Evolutionary conservation across 2,888 invertebrate genomes (phyloP).

Genomic region (Tinea trinotella): DNA sequence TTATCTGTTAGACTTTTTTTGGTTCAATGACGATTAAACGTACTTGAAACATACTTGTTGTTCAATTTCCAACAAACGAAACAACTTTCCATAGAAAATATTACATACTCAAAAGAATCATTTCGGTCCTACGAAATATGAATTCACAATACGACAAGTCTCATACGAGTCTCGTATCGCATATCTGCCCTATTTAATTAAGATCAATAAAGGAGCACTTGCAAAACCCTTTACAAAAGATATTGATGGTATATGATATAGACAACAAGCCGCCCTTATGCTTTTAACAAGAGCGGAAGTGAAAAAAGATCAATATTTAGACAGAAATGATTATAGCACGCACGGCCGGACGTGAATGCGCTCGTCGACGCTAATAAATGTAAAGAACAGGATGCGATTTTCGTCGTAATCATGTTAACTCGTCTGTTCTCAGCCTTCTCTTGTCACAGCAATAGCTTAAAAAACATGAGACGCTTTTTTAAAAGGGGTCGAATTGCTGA

Average conservation of each 20-base stretch:
- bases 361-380: constrained; percentile 50
- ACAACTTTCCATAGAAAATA: too few relatives aligned
- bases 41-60: too few relatives aligned
- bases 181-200: too few relatives aligned
- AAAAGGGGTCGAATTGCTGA: constrained; percentile 24
- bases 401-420: constrained; percentile 59
- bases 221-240: background rate
- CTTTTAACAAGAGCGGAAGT: constrained; percentile 45
- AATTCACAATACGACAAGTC: too few relatives aligned
- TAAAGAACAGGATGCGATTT: constrained; percentile 65
- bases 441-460: constrained; percentile 48
- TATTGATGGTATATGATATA: background rate
- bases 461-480: constrained; percentile 29
- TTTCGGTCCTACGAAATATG: too few relatives aligned
- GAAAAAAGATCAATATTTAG: constrained; percentile 68
- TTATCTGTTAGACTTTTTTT: background rate
- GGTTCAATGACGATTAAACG: too few relatives aligned
- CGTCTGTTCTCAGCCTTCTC: constrained; percentile 47
- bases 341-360: constrained; percentile 56
- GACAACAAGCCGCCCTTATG: background rate
- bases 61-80: too few relatives aligned
- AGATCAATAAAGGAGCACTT: too few relatives aligned
- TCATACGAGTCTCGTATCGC: too few relatives aligned
- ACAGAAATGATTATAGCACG: constrained; percentile 59
- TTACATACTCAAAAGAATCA: too few relatives aligned